These are phyloP conservation scores for Pectinophora gossypiella DNA, from an alignment of 1,140 invertebrate genomes.

Conservation along the genomic window DNA sequence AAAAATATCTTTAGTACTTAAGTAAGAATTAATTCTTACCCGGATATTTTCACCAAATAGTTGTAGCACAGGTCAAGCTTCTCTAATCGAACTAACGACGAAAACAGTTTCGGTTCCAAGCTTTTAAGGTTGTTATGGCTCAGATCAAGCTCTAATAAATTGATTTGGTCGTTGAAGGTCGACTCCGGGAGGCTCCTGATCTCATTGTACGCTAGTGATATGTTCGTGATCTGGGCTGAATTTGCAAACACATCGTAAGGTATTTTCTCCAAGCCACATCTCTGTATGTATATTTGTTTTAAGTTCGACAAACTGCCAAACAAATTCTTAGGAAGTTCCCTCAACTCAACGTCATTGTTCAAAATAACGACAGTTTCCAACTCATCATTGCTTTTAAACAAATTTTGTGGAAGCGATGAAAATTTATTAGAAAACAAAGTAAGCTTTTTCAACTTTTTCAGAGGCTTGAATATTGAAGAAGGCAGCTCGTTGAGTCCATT, in stretches of 20 bases:
- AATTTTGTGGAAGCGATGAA: slow-evolving; percentile 74
- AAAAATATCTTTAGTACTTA: neutral
- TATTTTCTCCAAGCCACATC: slow-evolving; percentile 69
- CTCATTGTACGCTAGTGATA: slow-evolving; percentile 76
- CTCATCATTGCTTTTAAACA: slow-evolving; percentile 75
- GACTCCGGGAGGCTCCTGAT: slow-evolving; percentile 72
- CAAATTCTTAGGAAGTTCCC: slow-evolving; percentile 73
- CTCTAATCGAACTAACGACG: slow-evolving; percentile 65
- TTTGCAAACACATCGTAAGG: slow-evolving; percentile 77
- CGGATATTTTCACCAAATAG: slow-evolving; percentile 68
- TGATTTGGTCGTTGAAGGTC: slow-evolving; percentile 76
- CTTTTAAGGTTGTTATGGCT: slow-evolving; percentile 74
- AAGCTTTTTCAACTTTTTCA: slow-evolving; percentile 77
- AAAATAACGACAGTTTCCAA: slow-evolving; percentile 75
- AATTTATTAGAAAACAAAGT: slow-evolving; percentile 79
- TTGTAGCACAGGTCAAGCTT: slow-evolving; percentile 76
- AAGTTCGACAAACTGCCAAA: slow-evolving; percentile 76
- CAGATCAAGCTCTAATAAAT: slow-evolving; percentile 75
- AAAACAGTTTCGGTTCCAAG: slow-evolving; percentile 76
- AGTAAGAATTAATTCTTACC: slow-evolving; percentile 52
- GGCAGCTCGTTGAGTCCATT: slow-evolving; percentile 78
- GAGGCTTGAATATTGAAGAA: slow-evolving; percentile 75
- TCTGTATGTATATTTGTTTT: slow-evolving; percentile 67
- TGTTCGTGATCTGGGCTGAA: slow-evolving; percentile 72
- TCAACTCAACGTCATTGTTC: slow-evolving; percentile 75